Evolutionary conservation across 2,888 invertebrate species (phyloP), one percentile per base, ranked within the genome.

Genomic region (Erynnis tages): DNA sequence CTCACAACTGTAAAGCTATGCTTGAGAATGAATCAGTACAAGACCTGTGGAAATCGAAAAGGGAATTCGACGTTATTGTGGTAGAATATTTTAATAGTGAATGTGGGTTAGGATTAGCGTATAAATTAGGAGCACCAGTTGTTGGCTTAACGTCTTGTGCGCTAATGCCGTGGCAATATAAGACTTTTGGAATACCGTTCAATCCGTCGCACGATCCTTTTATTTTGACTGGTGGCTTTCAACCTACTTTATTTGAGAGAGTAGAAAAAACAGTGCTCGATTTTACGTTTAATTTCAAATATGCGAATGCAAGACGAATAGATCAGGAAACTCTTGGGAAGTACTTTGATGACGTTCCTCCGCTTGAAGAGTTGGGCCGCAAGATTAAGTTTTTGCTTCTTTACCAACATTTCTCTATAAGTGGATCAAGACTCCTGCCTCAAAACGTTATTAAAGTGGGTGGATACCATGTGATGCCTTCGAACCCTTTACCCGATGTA

Each of bases 391-490:
- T 92, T 25, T 64, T 92, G 11, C 70, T 94, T 5, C 66, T 91
- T 0, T 93, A 93, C 67, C 91, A 91, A 25, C 91, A 93, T 66
- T 91, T 91, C 56, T 77, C 91, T 0, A 65, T 93, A n/a, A 89
- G 91, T 52, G 92, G 92, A 3, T 84, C 91, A 0, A 84, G 84
- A n/a, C 85, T 93, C 0, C 69, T 82, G 16, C 81, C 91, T 0
- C 83, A 91, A 0, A 91, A 91, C 56, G 83, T 93, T 0, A 86
- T 93, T 19, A 93, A 92, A 82, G 87, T 93, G 4, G 92, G 92
- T 30, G 93, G 93, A 2, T 84, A 91, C 53, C 92, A 93, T 62
- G 84, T 93, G 10, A 3, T 17, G 2, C 1, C 35, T 27, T 45
- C 58, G 4, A 57, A 58, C 40, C 37, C 44, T 19, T 45, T 61